phyloP scores from a whole-genome alignment of 2,113 vertebrate species.

The Beaufortia kweichowensis region DNA sequence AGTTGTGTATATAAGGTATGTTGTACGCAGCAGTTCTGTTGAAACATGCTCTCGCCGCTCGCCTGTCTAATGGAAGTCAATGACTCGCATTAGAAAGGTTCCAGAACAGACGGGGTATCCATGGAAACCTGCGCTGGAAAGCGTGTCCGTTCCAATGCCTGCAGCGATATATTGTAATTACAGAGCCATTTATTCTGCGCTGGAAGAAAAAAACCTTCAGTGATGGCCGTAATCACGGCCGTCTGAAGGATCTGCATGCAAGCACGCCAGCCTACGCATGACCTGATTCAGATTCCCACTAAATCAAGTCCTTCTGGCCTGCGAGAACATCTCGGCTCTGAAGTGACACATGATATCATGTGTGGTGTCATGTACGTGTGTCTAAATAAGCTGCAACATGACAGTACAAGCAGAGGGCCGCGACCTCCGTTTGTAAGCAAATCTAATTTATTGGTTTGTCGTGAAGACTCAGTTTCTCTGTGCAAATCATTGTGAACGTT shows the following conservation, averaged over 20 bases:
- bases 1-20: background rate
- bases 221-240: conserved; percentile 21
- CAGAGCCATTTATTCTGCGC: conserved; percentile 39
- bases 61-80: conserved; percentile 76
- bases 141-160: conserved; percentile 60
- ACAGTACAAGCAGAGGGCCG: background rate
- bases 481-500: background rate
- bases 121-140: conserved; percentile 73
- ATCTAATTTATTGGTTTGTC: conserved; percentile 5
- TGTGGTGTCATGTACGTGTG: conserved; percentile 7
- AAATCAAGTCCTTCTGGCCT: conserved; percentile 37
- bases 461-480: background rate
- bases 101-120: conserved; percentile 67
- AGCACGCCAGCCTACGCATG: conserved; percentile 30
- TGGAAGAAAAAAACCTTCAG: background rate
- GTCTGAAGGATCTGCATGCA: conserved; percentile 16
- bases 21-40: background rate
- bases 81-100: conserved; percentile 64
- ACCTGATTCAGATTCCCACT: conserved; percentile 2
- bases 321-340: conserved; percentile 30
- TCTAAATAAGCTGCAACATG: conserved; percentile 8
- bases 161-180: conserved; percentile 56
- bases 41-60: conserved; percentile 47
- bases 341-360: conserved; percentile 39
- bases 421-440: conserved; percentile 7